A percentile compares a stretch with the other conserved stretches of the same genome.
Conservation (phyloP, 2,113 vertebrate species). For the Coreoperca whiteheadi region DNA sequence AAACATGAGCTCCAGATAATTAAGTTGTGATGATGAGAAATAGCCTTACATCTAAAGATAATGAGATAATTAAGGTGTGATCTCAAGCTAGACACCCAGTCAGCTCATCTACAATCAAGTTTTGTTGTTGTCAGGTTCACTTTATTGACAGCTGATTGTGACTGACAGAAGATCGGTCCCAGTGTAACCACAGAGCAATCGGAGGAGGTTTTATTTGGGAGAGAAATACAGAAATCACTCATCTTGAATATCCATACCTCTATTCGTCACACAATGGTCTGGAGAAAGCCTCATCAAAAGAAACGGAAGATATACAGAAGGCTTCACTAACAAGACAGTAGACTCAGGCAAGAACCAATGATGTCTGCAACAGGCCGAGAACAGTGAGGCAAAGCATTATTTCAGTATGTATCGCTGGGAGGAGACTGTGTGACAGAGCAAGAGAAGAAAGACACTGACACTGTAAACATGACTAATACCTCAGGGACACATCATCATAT, state of each 20-base stretch:
- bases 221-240: conserved; percentile 20
- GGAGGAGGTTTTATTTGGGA: conserved; percentile 1
- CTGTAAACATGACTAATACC: conserved; percentile 55
- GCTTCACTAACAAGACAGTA: conserved; percentile 48
- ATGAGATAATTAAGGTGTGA: conserved; percentile 44
- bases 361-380: conserved; percentile 48
- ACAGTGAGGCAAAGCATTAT: conserved; percentile 11
- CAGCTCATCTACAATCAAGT: conserved; percentile 4
- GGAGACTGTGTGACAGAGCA: conserved; percentile 50
- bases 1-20: conserved; percentile 27
- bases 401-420: conserved; percentile 31
- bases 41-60: conserved; percentile 42
- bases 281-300: conserved; percentile 48
- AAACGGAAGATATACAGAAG: conserved; percentile 28
- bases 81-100: conserved; percentile 37
- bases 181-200: conserved; percentile 17
- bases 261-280: conserved; percentile 38
- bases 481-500: conserved; percentile 51
- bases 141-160: conserved; percentile 17
- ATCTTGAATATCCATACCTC: conserved; percentile 16
- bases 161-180: conserved; percentile 11
- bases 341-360: conserved; percentile 26
- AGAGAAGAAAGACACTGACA: conserved; percentile 44
- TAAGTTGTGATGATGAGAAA: conserved; percentile 42
- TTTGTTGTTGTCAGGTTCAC: neutral